Percentiles rank a stretch among this genome's conserved stretches.
Conservation (phyloP, 2,113 vertebrate genomes). For the Salvator merianae region DNA sequence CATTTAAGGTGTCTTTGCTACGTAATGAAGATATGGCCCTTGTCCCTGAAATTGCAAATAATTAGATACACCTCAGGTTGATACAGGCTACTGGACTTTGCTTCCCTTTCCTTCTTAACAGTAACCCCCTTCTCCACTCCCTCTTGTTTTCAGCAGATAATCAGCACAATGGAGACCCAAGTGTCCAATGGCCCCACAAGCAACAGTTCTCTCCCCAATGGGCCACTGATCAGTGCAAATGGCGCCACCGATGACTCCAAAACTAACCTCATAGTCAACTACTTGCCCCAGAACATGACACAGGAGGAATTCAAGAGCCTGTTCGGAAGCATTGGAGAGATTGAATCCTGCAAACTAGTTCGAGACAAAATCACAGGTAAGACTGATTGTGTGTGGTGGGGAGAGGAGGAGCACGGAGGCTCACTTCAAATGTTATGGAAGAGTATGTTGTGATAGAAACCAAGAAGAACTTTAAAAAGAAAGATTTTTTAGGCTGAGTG, state of each 20-base stretch:
- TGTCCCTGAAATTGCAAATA: not conserved
- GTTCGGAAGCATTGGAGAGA: conserved; percentile 95
- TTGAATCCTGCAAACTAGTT: conserved; percentile 95
- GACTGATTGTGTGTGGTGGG: not conserved
- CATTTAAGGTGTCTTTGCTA: too few relatives aligned
- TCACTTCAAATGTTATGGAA: not conserved
- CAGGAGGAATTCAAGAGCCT: conserved; percentile 96
- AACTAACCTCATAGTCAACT: conserved; percentile 98
- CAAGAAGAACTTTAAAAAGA: not conserved
- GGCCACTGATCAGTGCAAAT: conserved; percentile 87
- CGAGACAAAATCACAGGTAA: conserved; percentile 95
- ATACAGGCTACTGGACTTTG: too few relatives aligned
- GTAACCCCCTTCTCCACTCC: conserved; percentile 24
- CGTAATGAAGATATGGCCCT: too few relatives aligned
- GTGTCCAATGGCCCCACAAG: conserved; percentile 92
- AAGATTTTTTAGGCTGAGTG: too few relatives aligned
- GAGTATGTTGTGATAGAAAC: not conserved
- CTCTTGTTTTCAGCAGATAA: conserved; percentile 91
- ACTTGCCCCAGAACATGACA: conserved; percentile 97
- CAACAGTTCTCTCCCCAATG: conserved; percentile 83
- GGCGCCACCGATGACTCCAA: conserved; percentile 93
- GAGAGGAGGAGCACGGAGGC: not conserved
- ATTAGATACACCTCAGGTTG: not conserved
- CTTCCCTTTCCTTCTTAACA: not conserved
- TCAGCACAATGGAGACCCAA: conserved; percentile 98